These are phyloP conservation scores for Pantherophis vulpinus DNA, from an alignment of 2,797 vertebrate species.

Conservation along the genomic window DNA sequence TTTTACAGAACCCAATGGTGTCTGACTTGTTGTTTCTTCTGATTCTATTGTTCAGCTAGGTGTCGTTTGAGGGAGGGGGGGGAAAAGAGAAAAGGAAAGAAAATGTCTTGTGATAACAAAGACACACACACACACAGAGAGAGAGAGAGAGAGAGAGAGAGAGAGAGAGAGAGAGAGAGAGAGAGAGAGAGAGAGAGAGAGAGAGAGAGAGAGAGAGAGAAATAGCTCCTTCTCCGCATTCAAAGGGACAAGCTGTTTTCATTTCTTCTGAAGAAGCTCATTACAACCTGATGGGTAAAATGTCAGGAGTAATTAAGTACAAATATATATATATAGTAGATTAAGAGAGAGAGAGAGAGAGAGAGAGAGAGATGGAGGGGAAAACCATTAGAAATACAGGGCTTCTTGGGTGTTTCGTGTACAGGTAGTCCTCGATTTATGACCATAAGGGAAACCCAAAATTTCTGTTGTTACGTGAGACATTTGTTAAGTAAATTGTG, in stretches of 20 bases:
- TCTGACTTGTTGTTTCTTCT: slow-evolving; percentile 62
- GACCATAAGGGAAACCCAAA: too few species aligned
- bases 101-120: slow-evolving; percentile 71
- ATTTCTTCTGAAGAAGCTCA: slow-evolving; percentile 66
- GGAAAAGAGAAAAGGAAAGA: slow-evolving; percentile 43
- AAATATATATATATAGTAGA: not conserved
- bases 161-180: too few species aligned
- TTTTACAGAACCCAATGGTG: slow-evolving; percentile 61
- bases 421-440: too few species aligned
- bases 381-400: slow-evolving; percentile 18
- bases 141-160: too few species aligned
- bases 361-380: not conserved
- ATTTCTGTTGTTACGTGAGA: too few species aligned
- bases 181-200: too few species aligned
- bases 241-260: slow-evolving; percentile 64
- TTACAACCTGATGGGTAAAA: slow-evolving; percentile 66
- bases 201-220: slow-evolving; percentile 4
- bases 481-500: too few species aligned
- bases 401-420: slow-evolving; percentile 4
- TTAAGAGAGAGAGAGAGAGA: not conserved
- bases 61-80: slow-evolving; percentile 56
- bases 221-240: slow-evolving; percentile 60
- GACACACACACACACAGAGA: not conserved
- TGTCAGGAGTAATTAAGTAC: slow-evolving; percentile 64
- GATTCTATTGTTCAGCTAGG: slow-evolving; percentile 45